Evolutionary conservation across 2,888 invertebrate species (phyloP), one percentile per base, ranked within the genome.

Genomic region (Tiphia femorata): DNA sequence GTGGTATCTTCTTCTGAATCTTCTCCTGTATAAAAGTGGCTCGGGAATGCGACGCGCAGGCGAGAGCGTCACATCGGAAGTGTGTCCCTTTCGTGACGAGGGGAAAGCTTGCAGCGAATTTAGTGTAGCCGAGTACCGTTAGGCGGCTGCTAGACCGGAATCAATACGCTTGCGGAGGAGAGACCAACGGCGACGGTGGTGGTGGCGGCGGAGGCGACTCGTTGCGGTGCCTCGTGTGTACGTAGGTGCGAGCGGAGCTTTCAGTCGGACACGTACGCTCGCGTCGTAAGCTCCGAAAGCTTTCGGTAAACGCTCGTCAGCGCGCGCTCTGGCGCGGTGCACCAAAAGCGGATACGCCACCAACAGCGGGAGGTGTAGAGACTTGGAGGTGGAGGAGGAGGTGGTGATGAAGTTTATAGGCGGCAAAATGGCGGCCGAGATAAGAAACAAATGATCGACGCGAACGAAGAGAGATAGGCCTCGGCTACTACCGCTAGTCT

Each of bases 391-490:
- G 43, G 30, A 33, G 42, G 42, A 46, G 49, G 55, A 49, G 49
- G 47, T 41, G 37, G 37, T 25, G 44, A 40, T 14, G 40, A 25
- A 60, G 53, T 49, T 56, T 58, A 51, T 52, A 50, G 60, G 63
- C 63, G 65, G 68, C 71, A 76, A 76, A 75, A 76, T 76, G 76
- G 76, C 76, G 75, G 61, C 73, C 52, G 56, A 25, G 43, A 62
- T 62, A 47, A 57, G 65, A 73, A 73, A 76, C 69, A 73, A 76
- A 73, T 73, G 72, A 73, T 62, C 7, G 14, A n/a, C n/a, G n/a
- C n/a, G n/a, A n/a, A n/a, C n/a, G n/a, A n/a, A n/a, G n/a, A n/a
- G n/a, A n/a, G n/a, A n/a, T n/a, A n/a, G n/a, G n/a, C n/a, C n/a
- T n/a, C n/a, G n/a, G n/a, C n/a, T n/a, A n/a, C n/a, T n/a, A n/a